Conservation (phyloP, 2,888 invertebrate genomes). For the Tolmerus cingulatus region DNA sequence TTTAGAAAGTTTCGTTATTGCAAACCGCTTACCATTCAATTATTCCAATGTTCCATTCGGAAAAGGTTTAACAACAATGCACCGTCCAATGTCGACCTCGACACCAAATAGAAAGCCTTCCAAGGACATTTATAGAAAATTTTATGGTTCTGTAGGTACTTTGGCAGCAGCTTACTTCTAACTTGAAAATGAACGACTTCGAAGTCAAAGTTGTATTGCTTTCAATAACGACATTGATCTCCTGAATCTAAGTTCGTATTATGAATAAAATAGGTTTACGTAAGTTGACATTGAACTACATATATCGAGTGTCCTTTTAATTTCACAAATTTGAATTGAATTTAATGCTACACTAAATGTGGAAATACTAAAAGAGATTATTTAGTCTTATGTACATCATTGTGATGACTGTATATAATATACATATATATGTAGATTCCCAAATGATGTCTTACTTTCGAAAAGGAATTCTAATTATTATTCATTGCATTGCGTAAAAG, state of each 20-base stretch:
- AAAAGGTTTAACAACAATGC: not conserved
- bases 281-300: no score
- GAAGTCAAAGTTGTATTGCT: not conserved
- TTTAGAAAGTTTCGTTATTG: not conserved
- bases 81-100: not conserved
- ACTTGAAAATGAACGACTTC: not conserved
- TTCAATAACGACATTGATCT: not conserved
- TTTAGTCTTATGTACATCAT: no score
- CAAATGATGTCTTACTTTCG: no score
- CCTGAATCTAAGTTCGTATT: no score
- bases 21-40: not conserved
- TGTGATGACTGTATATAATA: no score
- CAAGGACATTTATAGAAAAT: not conserved
- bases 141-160: not conserved
- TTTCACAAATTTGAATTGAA: no score
- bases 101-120: not conserved
- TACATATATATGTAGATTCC: no score
- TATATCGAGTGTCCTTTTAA: no score
- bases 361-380: no score
- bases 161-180: not conserved
- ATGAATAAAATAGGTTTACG: no score
- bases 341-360: no score
- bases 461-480: not conserved
- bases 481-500: no score
- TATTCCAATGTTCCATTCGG: not conserved